Evolutionary conservation across 2,888 invertebrate genomes (phyloP).

Genomic region (Orchesellides sinensis): DNA sequence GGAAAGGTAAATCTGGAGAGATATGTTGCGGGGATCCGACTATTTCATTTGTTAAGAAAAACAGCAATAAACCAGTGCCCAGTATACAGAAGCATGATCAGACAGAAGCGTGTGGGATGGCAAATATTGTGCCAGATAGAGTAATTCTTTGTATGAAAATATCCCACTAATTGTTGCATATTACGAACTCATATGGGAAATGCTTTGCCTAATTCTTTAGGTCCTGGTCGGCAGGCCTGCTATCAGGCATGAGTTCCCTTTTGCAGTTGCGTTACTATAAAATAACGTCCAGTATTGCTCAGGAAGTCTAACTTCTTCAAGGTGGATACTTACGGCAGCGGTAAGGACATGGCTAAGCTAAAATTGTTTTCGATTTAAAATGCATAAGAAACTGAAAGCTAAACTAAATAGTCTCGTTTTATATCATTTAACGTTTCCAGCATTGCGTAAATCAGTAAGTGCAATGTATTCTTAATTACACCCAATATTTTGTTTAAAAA

Average conservation of each 20-base stretch:
- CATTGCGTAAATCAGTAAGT: constrained; percentile 15
- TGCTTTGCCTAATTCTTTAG: neutral
- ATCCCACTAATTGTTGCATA: neutral
- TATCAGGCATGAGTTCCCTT: neutral
- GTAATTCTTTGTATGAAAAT: neutral
- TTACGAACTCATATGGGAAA: neutral
- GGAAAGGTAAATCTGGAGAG: neutral
- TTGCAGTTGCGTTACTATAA: neutral
- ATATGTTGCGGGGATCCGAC: constrained; percentile 3
- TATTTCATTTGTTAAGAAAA: neutral
- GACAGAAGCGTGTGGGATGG: too few relatives aligned
- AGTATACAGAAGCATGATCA: neutral
- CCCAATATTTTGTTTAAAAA: too few relatives aligned
- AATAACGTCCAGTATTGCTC: neutral
- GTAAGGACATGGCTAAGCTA: too few relatives aligned
- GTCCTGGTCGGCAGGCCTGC: neutral
- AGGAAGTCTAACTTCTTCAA: neutral
- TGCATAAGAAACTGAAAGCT: too few relatives aligned
- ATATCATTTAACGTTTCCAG: constrained; percentile 3
- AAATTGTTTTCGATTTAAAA: too few relatives aligned
- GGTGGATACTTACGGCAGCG: constrained; percentile 9
- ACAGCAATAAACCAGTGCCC: neutral
- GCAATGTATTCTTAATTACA: too few relatives aligned
- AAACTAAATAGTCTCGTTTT: neutral
- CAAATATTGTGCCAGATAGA: neutral